Base-by-base conservation (phyloP, 2,888 invertebrate genomes). In the Plebejus melissa region DNA sequence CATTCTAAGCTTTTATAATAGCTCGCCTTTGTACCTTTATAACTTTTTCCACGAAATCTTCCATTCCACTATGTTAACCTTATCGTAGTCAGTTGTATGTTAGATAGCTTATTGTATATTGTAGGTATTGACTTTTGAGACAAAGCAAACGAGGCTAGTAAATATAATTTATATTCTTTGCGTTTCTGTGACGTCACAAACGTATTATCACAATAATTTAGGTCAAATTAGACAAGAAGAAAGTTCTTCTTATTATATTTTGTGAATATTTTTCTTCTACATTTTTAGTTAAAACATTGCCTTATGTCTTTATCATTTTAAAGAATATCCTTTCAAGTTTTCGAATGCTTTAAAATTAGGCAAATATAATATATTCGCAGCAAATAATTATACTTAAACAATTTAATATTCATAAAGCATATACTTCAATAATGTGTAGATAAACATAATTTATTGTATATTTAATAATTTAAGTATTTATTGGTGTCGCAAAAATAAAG, bases 141-240 rank as follows among this genome's bases (percentile, higher is more conserved):
- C 92, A 90, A 92, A 91, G 91, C 88, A 79, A 82, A 88, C 80
- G 91, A 92, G 92, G 91, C 92, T 92, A 90, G 83, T 74, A 75
- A 46, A 60, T 76, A 57, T 70, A 69, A 28, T 36, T 74, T 16
- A 74, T 50, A 57, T 50, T 74, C 54, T 72, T 58, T 46, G 72
- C 69, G 74, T 71, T 76, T 75, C 74, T 57, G 72, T 74, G n/a
- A 72, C 46, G 72, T 72, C 72, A 54, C 72, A 72, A 72, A 72
- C 46, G 28, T 46, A 74, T 32, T 11, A 69, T 69, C 69, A 69
- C 38, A 58, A 28, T 71, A 9, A 22, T 71, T 28, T 71, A 38
- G n/a, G 4, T 70, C 38, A 41, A n/a, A 70, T 70, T n/a, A 7
- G 41, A 46, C 22, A 22, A 1, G 38, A 70, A 7, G 22, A 7